Base-by-base conservation (phyloP, 2,888 invertebrate genomes). In the Nomada ferruginata region DNA sequence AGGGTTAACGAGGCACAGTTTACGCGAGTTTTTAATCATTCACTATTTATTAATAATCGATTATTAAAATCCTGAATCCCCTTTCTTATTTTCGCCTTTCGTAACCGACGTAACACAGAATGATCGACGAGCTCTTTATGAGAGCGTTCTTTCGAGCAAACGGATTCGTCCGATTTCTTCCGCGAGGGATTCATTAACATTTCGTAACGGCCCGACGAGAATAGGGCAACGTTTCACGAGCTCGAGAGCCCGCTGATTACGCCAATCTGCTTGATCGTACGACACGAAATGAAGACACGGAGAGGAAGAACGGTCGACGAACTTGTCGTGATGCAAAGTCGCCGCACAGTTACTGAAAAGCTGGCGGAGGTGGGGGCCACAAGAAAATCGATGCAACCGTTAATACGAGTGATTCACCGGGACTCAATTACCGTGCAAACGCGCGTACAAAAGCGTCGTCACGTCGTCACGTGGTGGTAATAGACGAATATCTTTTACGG, bases 341-440 rank as follows among this genome's bases (percentile, higher is more conserved):
- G 63, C 52, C 55, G 55, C 47, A 36, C 36, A 36, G 36, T 36
- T 36, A 7, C 36, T 36, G 36, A 36, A 36, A 36, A 36, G 36
- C 36, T 36, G 50, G 18, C 18, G 9, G 18, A 18, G 68, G 42
- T 20, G 11, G 57, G 70, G 36, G 70, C 10, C 13, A 0, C 36
- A 52, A 66, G 66, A 74, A 66, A 77, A 77, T 77, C 74, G 66
- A 77, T 77, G 77, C 74, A 53, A 74, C 74, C 66, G 77, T 77
- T 74, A 74, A 76, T 76, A 70, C 70, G 63, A 76, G 66, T 77
- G 74, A 77, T 74, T 74, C 77, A 77, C 74, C 65, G 53, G 23
- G 53, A 44, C 55, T 74, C 74, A 60, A 77, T 77, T 77, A 74
- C 65, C 65, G 74, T 74, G 77, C 52, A 77, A 66, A 55, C 53